Base-by-base conservation (phyloP, 2,888 invertebrate genomes). In the Dasypogon diadema region DNA sequence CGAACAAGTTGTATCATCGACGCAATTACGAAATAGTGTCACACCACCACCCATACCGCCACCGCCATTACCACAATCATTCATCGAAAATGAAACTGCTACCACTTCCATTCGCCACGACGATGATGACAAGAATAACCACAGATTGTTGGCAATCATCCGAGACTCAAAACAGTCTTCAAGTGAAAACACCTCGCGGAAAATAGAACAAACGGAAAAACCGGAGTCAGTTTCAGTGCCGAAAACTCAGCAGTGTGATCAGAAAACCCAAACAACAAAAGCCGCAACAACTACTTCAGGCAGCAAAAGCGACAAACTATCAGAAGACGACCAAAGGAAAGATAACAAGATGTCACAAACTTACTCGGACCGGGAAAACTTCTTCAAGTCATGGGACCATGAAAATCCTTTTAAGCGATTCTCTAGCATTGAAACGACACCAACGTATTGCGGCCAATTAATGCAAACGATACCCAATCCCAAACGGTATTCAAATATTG, bases 81-180 rank as follows among this genome's bases (percentile, higher is more conserved):
- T 58, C n/a, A 78, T 37, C 14, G 16, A 76, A 26, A 74, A 74
- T 68, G 76, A 76, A 76, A 76, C 73, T 78, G 75, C 78, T 75
- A 77, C 79, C 76, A 77, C 65, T 24, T 24, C 65, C n/a, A 37
- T 16, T n/a, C 10, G 21, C 46, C 14, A 80, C 80, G 79, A 80
- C 79, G 78, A 81, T 79, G 77, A 80, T 79, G 79, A 86, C 87
- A n/a, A 88, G 88, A 82, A 82, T 80, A 89, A 88, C 84, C 88
- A 89, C 85, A 88, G 91, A 80, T 86, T 91, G 79, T 85, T 91
- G 83, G 90, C 90, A 80, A 88, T 91, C 80, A 89, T 91, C 84
- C 88, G 89, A 81, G 89, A 90, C 82, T 87, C 88, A 76, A 82
- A 83, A 68, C 83, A 87, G 75, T 70, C 75, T n/a, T 42, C 56